Evolutionary conservation across 2,888 invertebrate genomes (phyloP), one percentile per base, ranked within the genome.

Genomic region (Mactromeris polynyma): DNA sequence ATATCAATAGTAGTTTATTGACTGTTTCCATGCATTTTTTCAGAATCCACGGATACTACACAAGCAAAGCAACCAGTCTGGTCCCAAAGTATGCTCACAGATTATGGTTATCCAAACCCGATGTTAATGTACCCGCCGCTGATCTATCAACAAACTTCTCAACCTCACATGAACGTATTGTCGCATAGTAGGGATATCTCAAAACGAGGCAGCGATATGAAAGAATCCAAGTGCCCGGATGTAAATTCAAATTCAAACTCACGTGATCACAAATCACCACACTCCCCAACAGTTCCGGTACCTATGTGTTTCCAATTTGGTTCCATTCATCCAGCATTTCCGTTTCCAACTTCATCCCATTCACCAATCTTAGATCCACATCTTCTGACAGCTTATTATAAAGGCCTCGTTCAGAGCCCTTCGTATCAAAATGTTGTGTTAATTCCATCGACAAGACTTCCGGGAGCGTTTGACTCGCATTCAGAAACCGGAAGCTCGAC

Each of bases 361-460:
- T 46, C 42, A 1, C 42, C 81, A 19, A 7, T 77, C 42, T 31
- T 87, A 1, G 86, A 82, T 36, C 33, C 77, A 6, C 81, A 82
- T 36, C 33, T 78, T 58, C 31, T 87, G 26, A 58, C 81, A 58
- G 54, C 82, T 11, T 83, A 87, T 83, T 87, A 87, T 42, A 87
- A 87, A 82, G 69, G 78, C 17, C 36, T 77, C 17, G n/a, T 78
- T 2, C 77, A 81, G 31, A 82, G 77, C 40, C 42, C 86, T 19
- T 58, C 69, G n/a, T 40, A 77, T 38, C 81, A 46, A 19, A 86
- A 77, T 42, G n/a, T 87, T 26, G 42, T 86, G 86, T 77, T 81
- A 31, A 51, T 78, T 54, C 84, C 84, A 36, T 84, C 84, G 11
- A 17, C 84, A 21, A 54, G 69, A 38, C 36, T 84, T 77, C 54